phyloP scores from a whole-genome alignment of 2,888 invertebrate genomes.

The Noctua fimbriata region DNA sequence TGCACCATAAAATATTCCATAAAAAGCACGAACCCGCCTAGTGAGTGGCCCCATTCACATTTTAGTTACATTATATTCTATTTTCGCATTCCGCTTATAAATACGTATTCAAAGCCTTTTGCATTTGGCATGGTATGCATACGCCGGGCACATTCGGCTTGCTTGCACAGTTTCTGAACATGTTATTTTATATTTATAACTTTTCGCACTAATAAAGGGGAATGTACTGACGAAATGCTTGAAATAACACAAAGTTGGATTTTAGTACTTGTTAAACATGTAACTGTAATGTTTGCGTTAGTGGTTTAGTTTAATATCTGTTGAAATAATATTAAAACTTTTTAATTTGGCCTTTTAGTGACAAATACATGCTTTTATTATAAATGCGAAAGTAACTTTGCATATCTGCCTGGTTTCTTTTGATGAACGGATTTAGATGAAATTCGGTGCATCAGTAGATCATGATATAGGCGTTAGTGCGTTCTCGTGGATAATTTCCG shows the following conservation, averaged over 20 bases:
- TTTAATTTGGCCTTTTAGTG: background rate
- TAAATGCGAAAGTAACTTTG: background rate
- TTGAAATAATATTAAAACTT: background rate
- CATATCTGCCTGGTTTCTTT: background rate
- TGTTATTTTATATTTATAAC: slow-evolving; percentile 42
- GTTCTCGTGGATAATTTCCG: background rate
- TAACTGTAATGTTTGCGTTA: background rate
- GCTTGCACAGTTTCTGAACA: slow-evolving; percentile 34
- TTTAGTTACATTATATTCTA: slow-evolving; percentile 80
- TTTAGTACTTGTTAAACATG: slow-evolving; percentile 18
- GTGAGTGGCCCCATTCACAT: slow-evolving; percentile 72
- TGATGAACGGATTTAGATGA: background rate
- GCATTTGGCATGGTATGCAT: slow-evolving; percentile 73
- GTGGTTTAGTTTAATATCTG: background rate
- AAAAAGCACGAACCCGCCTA: slow-evolving; percentile 5
- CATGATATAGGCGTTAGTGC: background rate
- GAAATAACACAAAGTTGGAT: slow-evolving; percentile 28
- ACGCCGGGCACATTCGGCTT: slow-evolving; percentile 30
- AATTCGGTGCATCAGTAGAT: background rate
- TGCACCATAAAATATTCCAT: slow-evolving; percentile 2
- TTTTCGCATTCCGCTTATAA: slow-evolving; percentile 76
- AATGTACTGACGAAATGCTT: slow-evolving; percentile 39
- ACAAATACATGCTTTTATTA: background rate
- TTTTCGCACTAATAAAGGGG: slow-evolving; percentile 47
- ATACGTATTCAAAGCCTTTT: slow-evolving; percentile 73